A percentile compares a stretch with the other conserved stretches of the same genome.
Conservation (phyloP, 2,888 invertebrate genomes). For the Leucophenga maculata region DNA sequence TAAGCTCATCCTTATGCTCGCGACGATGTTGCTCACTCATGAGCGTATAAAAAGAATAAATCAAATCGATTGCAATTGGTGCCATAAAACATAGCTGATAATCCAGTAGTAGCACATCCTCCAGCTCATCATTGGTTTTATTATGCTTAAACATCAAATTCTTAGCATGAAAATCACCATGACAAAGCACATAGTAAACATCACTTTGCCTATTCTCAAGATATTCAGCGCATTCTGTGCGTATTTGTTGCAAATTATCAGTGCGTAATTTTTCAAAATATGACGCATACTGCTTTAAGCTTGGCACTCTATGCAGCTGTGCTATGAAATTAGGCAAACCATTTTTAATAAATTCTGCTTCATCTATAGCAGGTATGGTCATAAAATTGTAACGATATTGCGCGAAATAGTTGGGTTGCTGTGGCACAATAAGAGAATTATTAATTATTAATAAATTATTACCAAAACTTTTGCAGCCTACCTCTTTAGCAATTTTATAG, state of each 20-base stretch:
- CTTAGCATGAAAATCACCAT: slow-evolving; percentile 64
- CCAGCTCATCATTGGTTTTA: slow-evolving; percentile 23
- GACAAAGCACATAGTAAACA: slow-evolving; percentile 52
- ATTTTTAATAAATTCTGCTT: slow-evolving; percentile 33
- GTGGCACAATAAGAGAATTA: slow-evolving; percentile 39
- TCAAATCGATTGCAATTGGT: slow-evolving; percentile 50
- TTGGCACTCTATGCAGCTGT: slow-evolving; percentile 34
- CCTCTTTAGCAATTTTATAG: slow-evolving; percentile 43
- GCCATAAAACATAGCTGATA: slow-evolving; percentile 56
- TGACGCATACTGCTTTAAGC: slow-evolving; percentile 41
- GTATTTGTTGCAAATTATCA: slow-evolving; percentile 32
- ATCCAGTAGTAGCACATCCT: slow-evolving; percentile 58
- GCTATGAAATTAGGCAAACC: slow-evolving; percentile 48
- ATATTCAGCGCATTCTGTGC: slow-evolving; percentile 6
- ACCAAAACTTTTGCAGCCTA: slow-evolving; percentile 4
- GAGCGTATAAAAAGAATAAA: slow-evolving; percentile 56
- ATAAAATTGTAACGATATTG: slow-evolving; percentile 27
- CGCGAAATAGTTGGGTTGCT: slow-evolving; percentile 36
- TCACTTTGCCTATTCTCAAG: slow-evolving; percentile 25
- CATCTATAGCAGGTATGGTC: slow-evolving; percentile 31
- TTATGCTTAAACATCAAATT: slow-evolving; percentile 59
- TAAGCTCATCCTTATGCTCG: slow-evolving; percentile 45
- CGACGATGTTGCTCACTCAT: slow-evolving; percentile 44
- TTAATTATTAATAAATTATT: neutral
- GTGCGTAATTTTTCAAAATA: slow-evolving; percentile 44